These are phyloP conservation scores for Valencia hispanica DNA, from an alignment of 2,797 vertebrate genomes.

Conservation along the genomic window DNA sequence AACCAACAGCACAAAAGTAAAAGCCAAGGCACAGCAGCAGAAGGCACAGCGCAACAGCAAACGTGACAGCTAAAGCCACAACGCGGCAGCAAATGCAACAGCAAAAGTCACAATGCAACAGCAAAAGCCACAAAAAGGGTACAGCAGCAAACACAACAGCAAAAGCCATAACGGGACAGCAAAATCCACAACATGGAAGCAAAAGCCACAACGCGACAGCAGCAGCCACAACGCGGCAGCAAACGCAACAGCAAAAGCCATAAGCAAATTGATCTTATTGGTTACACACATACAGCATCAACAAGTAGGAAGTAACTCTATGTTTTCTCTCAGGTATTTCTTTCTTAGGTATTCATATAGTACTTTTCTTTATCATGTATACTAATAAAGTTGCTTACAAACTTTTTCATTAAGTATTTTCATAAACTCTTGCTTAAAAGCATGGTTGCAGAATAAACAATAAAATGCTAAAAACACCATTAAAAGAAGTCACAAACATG, in stretches of 20 bases:
- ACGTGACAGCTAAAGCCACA: too few relatives aligned
- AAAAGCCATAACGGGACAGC: too few relatives aligned
- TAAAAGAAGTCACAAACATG: constrained; percentile 28
- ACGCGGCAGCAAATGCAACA: too few relatives aligned
- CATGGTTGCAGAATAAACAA: constrained; percentile 16
- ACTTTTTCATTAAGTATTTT: neutral
- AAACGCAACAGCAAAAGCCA: neutral
- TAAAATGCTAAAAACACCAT: constrained; percentile 35
- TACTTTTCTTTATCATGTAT: neutral
- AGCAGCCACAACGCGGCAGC: neutral
- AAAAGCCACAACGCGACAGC: too few relatives aligned
- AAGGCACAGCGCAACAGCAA: too few relatives aligned
- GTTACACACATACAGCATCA: constrained; percentile 54
- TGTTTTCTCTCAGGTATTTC: neutral
- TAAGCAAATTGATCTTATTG: constrained; percentile 55
- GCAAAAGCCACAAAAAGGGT: neutral
- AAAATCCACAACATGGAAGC: too few relatives aligned
- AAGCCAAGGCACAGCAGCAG: too few relatives aligned
- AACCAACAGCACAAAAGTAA: neutral
- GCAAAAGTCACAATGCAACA: neutral
- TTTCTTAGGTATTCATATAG: neutral
- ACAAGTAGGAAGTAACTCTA: neutral
- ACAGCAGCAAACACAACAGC: neutral
- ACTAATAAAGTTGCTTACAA: neutral
- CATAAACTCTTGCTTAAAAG: constrained; percentile 2